Evolutionary conservation across 2,888 invertebrate species (phyloP), one percentile per base, ranked within the genome.

Genomic region (Hemistola chrysoprasaria): DNA sequence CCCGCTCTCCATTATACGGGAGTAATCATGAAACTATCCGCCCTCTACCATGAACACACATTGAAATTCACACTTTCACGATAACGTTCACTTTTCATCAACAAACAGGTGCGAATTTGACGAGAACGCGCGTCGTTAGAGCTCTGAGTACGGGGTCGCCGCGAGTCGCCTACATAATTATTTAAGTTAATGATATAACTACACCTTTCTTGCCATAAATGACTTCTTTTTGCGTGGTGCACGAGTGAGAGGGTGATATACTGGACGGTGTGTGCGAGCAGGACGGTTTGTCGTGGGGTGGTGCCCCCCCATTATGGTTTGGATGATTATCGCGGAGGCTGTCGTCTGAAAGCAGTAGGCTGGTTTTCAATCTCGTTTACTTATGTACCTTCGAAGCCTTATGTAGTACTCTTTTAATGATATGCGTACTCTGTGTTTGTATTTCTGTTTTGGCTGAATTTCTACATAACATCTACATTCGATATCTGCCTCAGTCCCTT

Each of bases 141-240:
- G 32, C 50, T 11, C 47, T 21, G 54, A 59, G 64, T 65, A 35
- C 51, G 54, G 30, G 42, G 9, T 8, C 41, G 45, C 25, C 44
- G 41, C 56, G 50, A 59, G 61, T 66, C 75, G 69, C 68, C 74
- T 64, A 74, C 77, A 74, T 86, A 80, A 85, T 86, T 85, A 85
- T 86, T 84, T 83, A 78, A 86, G 78, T 78, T 86, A 85, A 87
- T 87, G 83, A 86, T 84, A 79, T 82, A n/a, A 78, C 73, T 75
- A 79, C 82, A 81, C 77, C 75, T 82, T 78, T 74, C 71, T 68
- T 67, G 67, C 57, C 62, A 62, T 77, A 79, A 85, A 79, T 81
- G 70, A 77, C 75, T 85, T 82, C 62, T 77, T 81, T 82, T 74
- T 65, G 56, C 59, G 51, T 30, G 40, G 53, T 40, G 74, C 48